These are phyloP conservation scores for Akabosia matsudoensis DNA, from an alignment of 1,140 invertebrate genomes.

Conservation along the genomic window DNA sequence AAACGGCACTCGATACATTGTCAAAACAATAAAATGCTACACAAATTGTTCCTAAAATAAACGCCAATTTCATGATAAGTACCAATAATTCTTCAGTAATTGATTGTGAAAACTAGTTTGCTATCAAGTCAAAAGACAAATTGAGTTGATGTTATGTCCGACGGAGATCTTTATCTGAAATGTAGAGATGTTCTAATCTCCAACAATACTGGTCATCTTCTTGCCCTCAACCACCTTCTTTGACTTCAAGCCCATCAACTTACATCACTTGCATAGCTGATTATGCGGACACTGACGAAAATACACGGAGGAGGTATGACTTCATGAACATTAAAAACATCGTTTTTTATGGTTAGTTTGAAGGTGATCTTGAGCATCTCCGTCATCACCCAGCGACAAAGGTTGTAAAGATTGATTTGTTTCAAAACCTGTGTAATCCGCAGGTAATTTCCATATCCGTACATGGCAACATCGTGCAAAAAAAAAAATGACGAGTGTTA, in stretches of 20 bases:
- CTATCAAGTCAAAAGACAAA: not conserved
- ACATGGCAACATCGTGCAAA: no score
- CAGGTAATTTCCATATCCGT: no score
- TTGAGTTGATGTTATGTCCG: not conserved
- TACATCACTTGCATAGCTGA: not conserved
- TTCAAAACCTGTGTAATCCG: no score
- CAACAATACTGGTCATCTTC: no score
- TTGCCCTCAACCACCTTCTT: not conserved
- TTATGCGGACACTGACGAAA: not conserved
- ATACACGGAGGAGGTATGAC: not conserved
- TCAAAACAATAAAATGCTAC: not conserved
- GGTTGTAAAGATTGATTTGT: no score
- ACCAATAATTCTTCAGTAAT: not conserved
- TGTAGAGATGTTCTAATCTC: not conserved
- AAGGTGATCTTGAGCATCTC: constrained; percentile 20
- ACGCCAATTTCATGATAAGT: not conserved
- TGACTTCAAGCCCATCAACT: not conserved
- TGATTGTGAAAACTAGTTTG: not conserved
- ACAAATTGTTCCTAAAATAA: not conserved
- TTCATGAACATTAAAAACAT: not conserved
- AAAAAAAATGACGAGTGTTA: no score
- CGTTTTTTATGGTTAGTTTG: not conserved
- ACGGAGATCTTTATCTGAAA: not conserved
- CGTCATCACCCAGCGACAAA: not conserved
- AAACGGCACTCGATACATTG: not conserved